These are phyloP conservation scores for Galaxias olidus DNA, from an alignment of 2,797 vertebrate species.

Conservation along the genomic window DNA sequence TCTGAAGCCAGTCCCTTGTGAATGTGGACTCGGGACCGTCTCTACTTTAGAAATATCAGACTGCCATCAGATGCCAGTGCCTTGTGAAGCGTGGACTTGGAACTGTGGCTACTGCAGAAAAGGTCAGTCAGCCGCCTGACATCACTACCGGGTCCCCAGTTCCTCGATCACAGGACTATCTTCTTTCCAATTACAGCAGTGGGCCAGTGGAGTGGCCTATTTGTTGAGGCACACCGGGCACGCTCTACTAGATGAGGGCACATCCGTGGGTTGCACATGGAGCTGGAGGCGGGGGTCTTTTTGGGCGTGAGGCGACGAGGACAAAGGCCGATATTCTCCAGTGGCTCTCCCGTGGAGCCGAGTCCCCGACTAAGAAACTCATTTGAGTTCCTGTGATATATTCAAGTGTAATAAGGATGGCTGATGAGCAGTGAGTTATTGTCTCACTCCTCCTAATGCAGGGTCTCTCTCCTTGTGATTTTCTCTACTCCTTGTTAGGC, in stretches of 20 bases:
- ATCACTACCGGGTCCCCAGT: too few species aligned
- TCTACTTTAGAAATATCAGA: slow-evolving; percentile 36
- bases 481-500: slow-evolving; percentile 8
- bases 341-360: slow-evolving; percentile 6
- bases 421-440: slow-evolving; percentile 31
- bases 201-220: slow-evolving; percentile 53
- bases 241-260: slow-evolving; percentile 34
- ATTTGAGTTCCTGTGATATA: slow-evolving; percentile 20
- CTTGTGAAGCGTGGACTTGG: too few species aligned
- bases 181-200: slow-evolving; percentile 55
- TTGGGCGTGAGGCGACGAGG: neutral
- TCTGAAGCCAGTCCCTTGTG: too few species aligned
- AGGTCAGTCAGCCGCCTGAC: too few species aligned
- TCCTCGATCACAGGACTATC: slow-evolving; percentile 21
- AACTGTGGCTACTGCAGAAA: too few species aligned
- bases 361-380: slow-evolving; percentile 22
- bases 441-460: slow-evolving; percentile 31
- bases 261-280: neutral
- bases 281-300: slow-evolving; percentile 6
- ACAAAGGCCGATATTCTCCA: slow-evolving; percentile 9
- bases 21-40: neutral
- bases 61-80: slow-evolving; percentile 25
- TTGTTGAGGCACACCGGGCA: slow-evolving; percentile 47
- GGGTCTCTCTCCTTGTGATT: slow-evolving; percentile 20
- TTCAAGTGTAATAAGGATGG: slow-evolving; percentile 36